These are phyloP conservation scores for Busseola fusca DNA, from an alignment of 2,888 invertebrate genomes.

Conservation along the genomic window DNA sequence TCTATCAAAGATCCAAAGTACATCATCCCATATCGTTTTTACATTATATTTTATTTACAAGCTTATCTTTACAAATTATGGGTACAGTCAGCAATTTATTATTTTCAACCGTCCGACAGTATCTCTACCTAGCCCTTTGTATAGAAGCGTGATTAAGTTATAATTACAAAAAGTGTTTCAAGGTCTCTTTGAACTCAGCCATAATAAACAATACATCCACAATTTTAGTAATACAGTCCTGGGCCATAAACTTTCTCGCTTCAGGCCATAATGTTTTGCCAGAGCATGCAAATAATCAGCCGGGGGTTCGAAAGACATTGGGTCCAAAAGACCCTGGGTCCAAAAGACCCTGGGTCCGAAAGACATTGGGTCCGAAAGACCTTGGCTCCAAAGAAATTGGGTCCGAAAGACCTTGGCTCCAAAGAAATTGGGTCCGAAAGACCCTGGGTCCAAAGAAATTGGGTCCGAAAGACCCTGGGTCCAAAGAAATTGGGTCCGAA, in stretches of 20 bases:
- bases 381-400: neutral
- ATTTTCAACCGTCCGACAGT: constrained; percentile 1
- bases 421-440: neutral
- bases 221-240: neutral
- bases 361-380: neutral
- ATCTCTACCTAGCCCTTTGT: constrained; percentile 8
- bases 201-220: neutral
- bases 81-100: neutral
- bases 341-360: neutral
- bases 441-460: neutral
- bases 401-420: neutral
- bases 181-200: neutral
- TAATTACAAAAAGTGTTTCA: neutral
- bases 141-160: constrained; percentile 4
- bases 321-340: too few relatives aligned
- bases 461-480: neutral
- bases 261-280: too few relatives aligned
- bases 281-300: neutral
- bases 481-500: neutral
- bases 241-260: too few relatives aligned
- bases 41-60: constrained; percentile 41
- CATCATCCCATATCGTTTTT: constrained; percentile 10
- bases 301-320: neutral
- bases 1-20: neutral
- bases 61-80: constrained; percentile 7